phyloP scores from a whole-genome alignment of 2,888 invertebrate species.

The Allygus modestus region DNA sequence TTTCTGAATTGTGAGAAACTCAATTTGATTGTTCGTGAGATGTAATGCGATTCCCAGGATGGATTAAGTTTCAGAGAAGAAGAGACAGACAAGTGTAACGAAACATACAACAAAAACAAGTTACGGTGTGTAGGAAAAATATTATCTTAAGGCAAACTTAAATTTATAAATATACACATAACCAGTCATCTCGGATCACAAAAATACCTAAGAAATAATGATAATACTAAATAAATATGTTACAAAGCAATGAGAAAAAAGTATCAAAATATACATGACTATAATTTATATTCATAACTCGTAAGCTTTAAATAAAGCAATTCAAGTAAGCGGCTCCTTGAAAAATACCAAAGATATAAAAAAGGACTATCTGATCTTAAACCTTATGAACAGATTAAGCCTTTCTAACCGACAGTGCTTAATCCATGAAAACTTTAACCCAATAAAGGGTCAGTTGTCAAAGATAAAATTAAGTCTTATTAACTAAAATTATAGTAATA shows the following conservation, averaged over 20 bases:
- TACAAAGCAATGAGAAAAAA: slow-evolving; percentile 21
- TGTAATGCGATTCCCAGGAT: neutral
- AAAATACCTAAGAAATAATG: slow-evolving; percentile 25
- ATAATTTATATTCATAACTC: slow-evolving; percentile 12
- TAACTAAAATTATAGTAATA: too few species aligned
- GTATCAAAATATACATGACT: slow-evolving; percentile 58
- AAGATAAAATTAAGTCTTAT: neutral
- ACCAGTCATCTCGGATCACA: slow-evolving; percentile 45
- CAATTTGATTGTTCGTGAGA: neutral
- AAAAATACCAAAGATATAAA: slow-evolving; percentile 9
- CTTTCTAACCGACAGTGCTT: too few species aligned
- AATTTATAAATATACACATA: slow-evolving; percentile 31
- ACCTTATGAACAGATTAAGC: neutral
- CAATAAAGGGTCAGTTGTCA: too few species aligned
- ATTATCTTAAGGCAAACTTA: neutral
- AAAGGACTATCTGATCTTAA: neutral
- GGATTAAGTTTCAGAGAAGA: neutral
- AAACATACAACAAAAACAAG: neutral
- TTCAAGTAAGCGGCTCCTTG: slow-evolving; percentile 29
- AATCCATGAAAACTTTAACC: neutral
- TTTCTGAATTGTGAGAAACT: neutral
- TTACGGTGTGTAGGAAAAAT: neutral
- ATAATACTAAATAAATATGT: slow-evolving; percentile 57
- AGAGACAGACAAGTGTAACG: neutral
- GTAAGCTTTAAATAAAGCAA: neutral